These are phyloP conservation scores for Alces alces DNA, from an alignment of 2,113 vertebrate genomes.

Conservation along the genomic window DNA sequence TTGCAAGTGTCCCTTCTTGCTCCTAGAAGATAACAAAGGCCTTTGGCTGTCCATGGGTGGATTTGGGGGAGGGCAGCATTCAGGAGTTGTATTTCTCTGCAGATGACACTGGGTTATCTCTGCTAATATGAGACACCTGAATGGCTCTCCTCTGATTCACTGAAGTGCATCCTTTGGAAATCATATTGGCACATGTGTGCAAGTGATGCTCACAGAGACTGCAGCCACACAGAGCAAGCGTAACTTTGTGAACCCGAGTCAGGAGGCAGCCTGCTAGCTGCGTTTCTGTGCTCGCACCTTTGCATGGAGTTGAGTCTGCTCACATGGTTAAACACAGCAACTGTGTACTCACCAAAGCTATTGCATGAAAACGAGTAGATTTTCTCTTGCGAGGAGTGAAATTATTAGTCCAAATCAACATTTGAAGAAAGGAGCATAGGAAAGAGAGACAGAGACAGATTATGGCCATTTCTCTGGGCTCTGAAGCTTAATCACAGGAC, in stretches of 20 bases:
- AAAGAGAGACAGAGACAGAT: not conserved
- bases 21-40: not conserved
- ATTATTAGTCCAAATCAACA: not conserved
- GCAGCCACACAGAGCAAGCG: accelerated
- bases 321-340: not conserved
- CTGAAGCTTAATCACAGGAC: not conserved
- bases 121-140: not conserved
- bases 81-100: not conserved
- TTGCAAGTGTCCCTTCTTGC: not conserved
- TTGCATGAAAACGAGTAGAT: not conserved
- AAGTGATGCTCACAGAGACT: not conserved
- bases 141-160: not conserved
- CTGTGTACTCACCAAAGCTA: not conserved
- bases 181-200: not conserved
- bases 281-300: not conserved
- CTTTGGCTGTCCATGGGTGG: not conserved
- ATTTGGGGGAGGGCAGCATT: not conserved
- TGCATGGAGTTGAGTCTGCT: not conserved
- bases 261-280: not conserved
- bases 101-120: not conserved
- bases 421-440: not conserved
- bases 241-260: not conserved
- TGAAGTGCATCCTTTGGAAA: not conserved
- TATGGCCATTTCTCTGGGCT: not conserved
- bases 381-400: not conserved